Percentiles rank a stretch among this genome's conserved stretches.
phyloP scores from a whole-genome alignment of 2,888 invertebrate species.

The Erynnis tages region DNA sequence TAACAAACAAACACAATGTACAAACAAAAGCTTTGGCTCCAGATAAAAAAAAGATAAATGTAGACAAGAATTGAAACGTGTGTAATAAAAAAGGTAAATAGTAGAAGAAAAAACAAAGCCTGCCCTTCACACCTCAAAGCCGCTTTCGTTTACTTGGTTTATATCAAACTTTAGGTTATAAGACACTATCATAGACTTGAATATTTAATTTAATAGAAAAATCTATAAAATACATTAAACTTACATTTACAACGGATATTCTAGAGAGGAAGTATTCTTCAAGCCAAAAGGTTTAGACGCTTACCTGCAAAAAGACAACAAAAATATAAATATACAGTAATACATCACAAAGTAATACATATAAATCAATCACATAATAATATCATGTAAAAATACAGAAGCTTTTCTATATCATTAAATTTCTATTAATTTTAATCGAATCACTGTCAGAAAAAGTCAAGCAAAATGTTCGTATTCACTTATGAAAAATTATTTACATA shows the following conservation, averaged over 20 bases:
- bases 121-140: constrained; percentile 30
- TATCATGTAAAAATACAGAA: too few relatives aligned
- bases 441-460: too few relatives aligned
- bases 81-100: constrained; percentile 49
- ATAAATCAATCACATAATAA: too few relatives aligned
- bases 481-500: too few relatives aligned
- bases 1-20: background rate
- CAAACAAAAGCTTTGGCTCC: constrained; percentile 29
- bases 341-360: too few relatives aligned
- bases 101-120: too few relatives aligned
- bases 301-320: constrained; percentile 4
- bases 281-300: background rate
- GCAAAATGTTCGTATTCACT: too few relatives aligned
- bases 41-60: constrained; percentile 38
- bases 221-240: background rate
- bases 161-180: constrained; percentile 1
- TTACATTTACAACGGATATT: too few relatives aligned
- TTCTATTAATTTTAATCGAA: too few relatives aligned
- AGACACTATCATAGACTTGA: background rate
- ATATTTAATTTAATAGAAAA: background rate
- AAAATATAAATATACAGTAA: background rate
- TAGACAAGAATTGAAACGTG: constrained; percentile 37
- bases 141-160: constrained; percentile 4
- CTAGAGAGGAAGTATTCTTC: too few relatives aligned
- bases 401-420: too few relatives aligned